Evolutionary conservation across 2,113 vertebrate species (phyloP), one percentile per base, ranked within the genome.

Genomic region (Dascyllus trimaculatus): DNA sequence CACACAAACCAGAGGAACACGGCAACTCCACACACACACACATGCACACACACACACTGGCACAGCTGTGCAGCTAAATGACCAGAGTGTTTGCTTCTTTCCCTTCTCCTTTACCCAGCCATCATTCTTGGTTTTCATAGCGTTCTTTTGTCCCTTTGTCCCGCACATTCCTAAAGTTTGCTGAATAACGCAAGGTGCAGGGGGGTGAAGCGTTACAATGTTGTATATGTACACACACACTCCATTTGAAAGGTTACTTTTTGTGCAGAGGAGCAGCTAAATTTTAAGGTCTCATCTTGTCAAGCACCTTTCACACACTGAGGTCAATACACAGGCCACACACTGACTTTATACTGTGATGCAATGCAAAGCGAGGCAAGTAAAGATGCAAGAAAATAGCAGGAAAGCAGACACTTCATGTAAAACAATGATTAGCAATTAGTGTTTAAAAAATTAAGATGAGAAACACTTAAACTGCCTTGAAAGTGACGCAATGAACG

Each of bases 61-160:
- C 89, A 91, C 92, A 92, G 91, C 92, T 93, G 91, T 93, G 89
- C 80, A 79, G 77, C 89, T 87, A 76, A 89, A 85, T 71, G 66
- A 77, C 64, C 63, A 62, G 82, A 63, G 69, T 93, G 89, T 93
- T 92, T 92, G 59, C 91, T 70, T 83, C 84, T 68, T 73, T 80
- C 71, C 40, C 58, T 29, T 78, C 67, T 79, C 56, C 66, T 85
- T 83, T 57, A 63, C 70, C 43, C 64, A 11, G 29, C 78, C 71
- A 84, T 85, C 79, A 85, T 80, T 85, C 86, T 75, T 66, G 57
- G 46, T 75, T 80, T 86, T 73, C 57, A 53, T 62, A 54, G 65
- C 54, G 46, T 52, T 56, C 83, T 72, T 87, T 91, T 75, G 73
- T 53, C 74, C 48, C 70, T 85, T 83, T 86, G 73, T 91, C 26